Evolutionary conservation across 2,888 invertebrate species (phyloP), one percentile per base, ranked within the genome.

Genomic region (Sialis fuliginosa): DNA sequence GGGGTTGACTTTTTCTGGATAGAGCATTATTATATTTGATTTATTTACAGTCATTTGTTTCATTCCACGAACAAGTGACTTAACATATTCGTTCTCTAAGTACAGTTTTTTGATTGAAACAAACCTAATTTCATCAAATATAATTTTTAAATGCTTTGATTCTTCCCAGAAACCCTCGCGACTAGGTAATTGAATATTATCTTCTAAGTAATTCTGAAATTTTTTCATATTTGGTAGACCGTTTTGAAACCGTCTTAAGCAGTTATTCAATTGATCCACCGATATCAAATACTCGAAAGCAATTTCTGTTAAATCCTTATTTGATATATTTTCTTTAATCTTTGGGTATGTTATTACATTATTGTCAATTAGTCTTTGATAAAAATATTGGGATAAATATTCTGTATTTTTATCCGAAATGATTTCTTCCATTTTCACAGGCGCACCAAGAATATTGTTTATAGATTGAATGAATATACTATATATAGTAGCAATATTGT

Each of bases 101-200:
- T 42, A 43, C 7, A 46, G 9, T 41, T 39, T 44, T 44, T 51
- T 42, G 31, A 53, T 45, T 41, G 49, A 32, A 37, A 52, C 46
- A 44, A 46, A 54, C 40, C 46, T 48, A 6, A 48, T 43, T 49
- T 52, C 52, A 37, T 50, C 39, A 12, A 34, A 33, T 31, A 52
- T 35, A 34, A 51, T 42, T 7, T 48, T 31, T 44, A 47, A 10
- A 33, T 46, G 31, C 12, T 49, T 32, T 33, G 51, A 40, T 8
- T 42, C 47, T 37, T 52, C 49, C 53, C 53, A 53, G 45, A 52
- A 53, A 7, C 44, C 40, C 47, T 52, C 50, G 31, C 48, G 45
- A 9, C 46, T 45, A 6, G 51, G 51, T 45, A 53, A 32, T 40
- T 45, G 39, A n/a, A 51, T 12, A 31, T 33, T 13, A 8, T 6